Evolutionary conservation across 1,140 invertebrate genomes (phyloP), one percentile per base, ranked within the genome.

Genomic region (Tenebrio molitor): DNA sequence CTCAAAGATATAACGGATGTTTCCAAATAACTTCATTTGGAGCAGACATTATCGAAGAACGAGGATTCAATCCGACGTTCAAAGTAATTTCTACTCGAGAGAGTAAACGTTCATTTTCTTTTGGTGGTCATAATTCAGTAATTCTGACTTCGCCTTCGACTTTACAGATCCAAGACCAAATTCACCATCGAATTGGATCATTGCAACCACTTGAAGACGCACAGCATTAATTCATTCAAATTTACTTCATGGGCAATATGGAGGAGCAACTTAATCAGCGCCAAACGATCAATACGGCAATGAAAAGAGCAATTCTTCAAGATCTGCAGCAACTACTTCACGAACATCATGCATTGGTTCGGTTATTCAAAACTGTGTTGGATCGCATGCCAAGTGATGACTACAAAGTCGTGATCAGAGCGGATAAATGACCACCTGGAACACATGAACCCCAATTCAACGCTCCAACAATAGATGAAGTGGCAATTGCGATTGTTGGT

Each of bases 391-490:
- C 80, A 78, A 69, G 70, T 39, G 81, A 85, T 79, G 70, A 80
- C 62, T 76, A 82, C 63, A 80, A 79, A 79, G 70, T 85, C 72
- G 73, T 83, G 1, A 80, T 83, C 69, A 64, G 69, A 69, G 77
- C 79, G 15, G 80, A 83, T 73, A 77, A 80, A 76, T 73, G 65
- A 79, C 81, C 83, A 50, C 72, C 46, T 62, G 44, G 44, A 33
- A 2, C 39, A 50, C 36, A 77, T 64, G 64, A n/a, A 14, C 29
- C 72, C 1, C 41, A 69, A 17, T 69, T 82, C 71, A 87, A 87
- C 81, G 80, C 82, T 73, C 83, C 84, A 50, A 83, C 74, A 62
- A 77, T 83, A 69, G 75, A 85, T 77, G 83, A 86, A 80, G 81
- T 86, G 17, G 73, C 73, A 17, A 70, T 75, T n/a, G n/a, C n/a